These are phyloP conservation scores for Nesoenas mayeri DNA, from an alignment of 2,113 vertebrate species.

Conservation along the genomic window DNA sequence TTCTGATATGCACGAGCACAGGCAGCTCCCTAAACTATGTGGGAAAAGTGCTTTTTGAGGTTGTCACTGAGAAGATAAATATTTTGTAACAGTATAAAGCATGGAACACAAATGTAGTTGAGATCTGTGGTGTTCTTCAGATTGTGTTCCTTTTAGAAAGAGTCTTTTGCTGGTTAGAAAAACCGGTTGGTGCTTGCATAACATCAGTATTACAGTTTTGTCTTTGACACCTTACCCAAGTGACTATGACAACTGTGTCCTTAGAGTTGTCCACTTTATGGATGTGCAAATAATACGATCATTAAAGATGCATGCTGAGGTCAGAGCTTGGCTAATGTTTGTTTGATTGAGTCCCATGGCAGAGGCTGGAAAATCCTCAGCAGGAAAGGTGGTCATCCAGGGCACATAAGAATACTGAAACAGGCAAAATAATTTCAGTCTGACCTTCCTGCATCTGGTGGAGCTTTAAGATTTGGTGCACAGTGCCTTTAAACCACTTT, in stretches of 20 bases:
- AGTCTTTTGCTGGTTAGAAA: not conserved
- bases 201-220: not conserved
- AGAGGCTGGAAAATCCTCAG: not conserved
- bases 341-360: not conserved
- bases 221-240: not conserved
- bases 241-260: not conserved
- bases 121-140: not conserved
- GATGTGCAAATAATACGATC: not conserved
- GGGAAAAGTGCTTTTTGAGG: not conserved
- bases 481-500: not conserved
- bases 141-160: not conserved
- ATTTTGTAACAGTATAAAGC: not conserved
- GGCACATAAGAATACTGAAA: not conserved
- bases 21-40: not conserved
- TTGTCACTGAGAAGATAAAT: not conserved
- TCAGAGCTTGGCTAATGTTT: conserved; percentile 26
- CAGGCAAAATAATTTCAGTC: not conserved
- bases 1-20: not conserved
- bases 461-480: not conserved
- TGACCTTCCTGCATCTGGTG: not conserved
- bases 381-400: not conserved
- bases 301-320: not conserved
- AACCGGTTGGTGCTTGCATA: not conserved
- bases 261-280: not conserved
- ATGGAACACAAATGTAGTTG: not conserved